A percentile compares a stretch with the other conserved stretches of the same genome.
phyloP scores from a whole-genome alignment of 2,113 vertebrate species.

The Eretmochelys imbricata region DNA sequence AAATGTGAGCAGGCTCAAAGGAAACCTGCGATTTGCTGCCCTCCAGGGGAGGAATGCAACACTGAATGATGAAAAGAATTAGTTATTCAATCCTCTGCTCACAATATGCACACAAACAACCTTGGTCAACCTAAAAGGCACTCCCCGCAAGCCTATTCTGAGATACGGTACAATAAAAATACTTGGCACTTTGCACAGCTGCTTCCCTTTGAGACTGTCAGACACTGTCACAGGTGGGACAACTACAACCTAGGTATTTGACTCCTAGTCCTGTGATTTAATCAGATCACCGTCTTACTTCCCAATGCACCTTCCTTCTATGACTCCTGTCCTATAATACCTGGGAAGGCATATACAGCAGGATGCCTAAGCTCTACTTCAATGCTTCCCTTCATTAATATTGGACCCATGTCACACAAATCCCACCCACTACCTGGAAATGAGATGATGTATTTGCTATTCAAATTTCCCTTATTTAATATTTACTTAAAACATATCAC shows the following conservation, averaged over 20 bases:
- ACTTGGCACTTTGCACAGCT: no score
- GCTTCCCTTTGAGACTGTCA: no score
- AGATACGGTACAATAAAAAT: not conserved
- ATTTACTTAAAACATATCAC: not conserved
- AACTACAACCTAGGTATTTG: not conserved
- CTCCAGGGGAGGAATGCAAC: not conserved
- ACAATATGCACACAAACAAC: not conserved
- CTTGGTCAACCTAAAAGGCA: not conserved
- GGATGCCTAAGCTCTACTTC: no score
- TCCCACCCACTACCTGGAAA: not conserved
- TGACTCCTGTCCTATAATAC: not conserved
- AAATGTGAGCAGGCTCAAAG: not conserved
- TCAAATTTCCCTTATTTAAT: not conserved
- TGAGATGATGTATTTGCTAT: no score
- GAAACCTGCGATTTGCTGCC: not conserved
- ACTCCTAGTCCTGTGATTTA: not conserved
- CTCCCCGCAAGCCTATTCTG: not conserved
- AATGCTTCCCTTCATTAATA: not conserved
- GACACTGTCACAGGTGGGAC: no score
- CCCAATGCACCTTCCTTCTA: not conserved
- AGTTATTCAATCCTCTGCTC: not conserved
- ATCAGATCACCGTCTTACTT: not conserved
- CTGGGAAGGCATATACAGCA: not conserved
- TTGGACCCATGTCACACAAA: fast-evolving
- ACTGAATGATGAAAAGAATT: not conserved